Conservation (phyloP, 2,113 vertebrate genomes). For the Ageneiosus marmoratus region DNA sequence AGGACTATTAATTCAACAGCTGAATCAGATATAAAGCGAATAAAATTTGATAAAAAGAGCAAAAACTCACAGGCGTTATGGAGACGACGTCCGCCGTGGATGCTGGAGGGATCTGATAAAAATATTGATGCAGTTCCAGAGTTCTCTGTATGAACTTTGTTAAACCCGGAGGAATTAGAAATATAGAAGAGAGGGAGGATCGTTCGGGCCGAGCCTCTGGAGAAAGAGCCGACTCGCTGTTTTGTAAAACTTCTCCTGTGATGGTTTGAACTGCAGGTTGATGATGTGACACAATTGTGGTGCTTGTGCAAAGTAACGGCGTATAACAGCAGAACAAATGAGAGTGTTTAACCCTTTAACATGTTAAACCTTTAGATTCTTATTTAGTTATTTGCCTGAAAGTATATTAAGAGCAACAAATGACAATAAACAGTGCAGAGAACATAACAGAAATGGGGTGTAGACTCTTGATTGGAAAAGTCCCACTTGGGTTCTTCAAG, state of each 20-base stretch:
- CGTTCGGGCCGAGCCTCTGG: conserved; percentile 45
- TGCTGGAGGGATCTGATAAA: neutral
- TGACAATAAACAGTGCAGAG: neutral
- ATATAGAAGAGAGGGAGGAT: conserved; percentile 59
- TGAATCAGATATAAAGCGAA: neutral
- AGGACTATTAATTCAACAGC: neutral
- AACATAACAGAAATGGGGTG: neutral
- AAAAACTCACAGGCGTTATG: neutral
- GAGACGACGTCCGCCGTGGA: neutral
- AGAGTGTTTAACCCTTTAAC: neutral
- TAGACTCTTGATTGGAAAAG: neutral
- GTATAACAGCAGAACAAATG: neutral
- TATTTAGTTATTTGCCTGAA: neutral
- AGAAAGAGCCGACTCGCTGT: conserved; percentile 13
- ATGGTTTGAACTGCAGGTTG: neutral
- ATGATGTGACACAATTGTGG: neutral
- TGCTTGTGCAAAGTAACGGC: neutral
- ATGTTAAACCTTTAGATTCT: neutral
- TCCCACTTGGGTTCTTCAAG: neutral
- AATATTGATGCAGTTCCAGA: neutral
- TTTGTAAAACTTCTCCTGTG: conserved; percentile 12
- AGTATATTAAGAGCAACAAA: no score
- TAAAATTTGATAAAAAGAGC: neutral
- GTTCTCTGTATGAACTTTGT: conserved; percentile 59
- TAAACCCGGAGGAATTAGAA: conserved; percentile 48